Evolutionary conservation across 2,888 invertebrate species (phyloP), one percentile per base, ranked within the genome.

Genomic region (Macaria liturata): DNA sequence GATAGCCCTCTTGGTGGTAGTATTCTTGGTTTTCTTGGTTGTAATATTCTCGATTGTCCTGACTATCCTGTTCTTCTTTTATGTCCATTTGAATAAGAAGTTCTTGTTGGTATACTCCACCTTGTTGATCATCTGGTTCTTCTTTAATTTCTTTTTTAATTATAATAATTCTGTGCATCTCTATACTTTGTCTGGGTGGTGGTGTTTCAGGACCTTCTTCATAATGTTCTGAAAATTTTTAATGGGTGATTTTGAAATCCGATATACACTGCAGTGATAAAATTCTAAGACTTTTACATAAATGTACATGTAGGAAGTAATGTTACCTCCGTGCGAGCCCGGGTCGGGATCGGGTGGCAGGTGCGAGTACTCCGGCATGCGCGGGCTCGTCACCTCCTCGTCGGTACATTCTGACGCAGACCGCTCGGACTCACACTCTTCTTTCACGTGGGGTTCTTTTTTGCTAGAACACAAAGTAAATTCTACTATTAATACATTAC

Each of bases 311-410:
- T 20, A 20, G 20, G 20, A 20, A 20, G 20, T 20, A 20, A 20
- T 20, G 2, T 20, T 20, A 20, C 20, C 20, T 20, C 20, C 20
- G 20, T 20, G 20, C 1, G 39, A 39, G 39, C 39, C 32, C 9
- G 76, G 80, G 9, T 71, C 70, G 4, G 90, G 90, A 66, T 89
- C 89, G 0, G 91, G 89, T 4, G 91, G 90, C 31, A 89, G 67
- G 57, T 90, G 91, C 0, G 89, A 74, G 72, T 88, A 90, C 51
- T 90, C 91, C 0, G 86, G 83, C 9, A 87, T 75, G 61, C 81
- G 83, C 1, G 89, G 89, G 61, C 90, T 90, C 63, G 78, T 81
- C 42, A 84, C 59, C 46, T 84, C 83, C 3, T 80, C 82, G 40
- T 84, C 83, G 0, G 68, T 34, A 0, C 70, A 65, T 6, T 66